Evolutionary conservation across 2,113 vertebrate species (phyloP), one percentile per base, ranked within the genome.

Genomic region (Macroglossus sobrinus): DNA sequence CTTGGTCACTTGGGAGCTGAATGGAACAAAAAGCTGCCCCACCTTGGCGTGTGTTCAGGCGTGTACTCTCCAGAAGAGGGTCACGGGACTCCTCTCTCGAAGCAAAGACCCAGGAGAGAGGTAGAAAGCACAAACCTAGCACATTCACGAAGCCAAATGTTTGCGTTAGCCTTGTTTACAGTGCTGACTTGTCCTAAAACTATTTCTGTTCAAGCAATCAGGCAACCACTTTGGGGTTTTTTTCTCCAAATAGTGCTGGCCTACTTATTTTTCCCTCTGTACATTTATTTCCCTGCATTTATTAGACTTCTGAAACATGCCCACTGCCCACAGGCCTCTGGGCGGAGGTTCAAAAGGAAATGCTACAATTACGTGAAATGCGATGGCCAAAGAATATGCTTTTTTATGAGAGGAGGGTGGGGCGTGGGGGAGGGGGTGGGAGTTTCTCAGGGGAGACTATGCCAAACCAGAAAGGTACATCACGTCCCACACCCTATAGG

Each of bases 331-430:
- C 64, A 96, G 89, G 45, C 63, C 79, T 89, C 91, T 63, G 63
- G 95, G 97, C 84, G 76, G 18, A 64, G 50, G 26, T 87, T 95
- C 97, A 97, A 97, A 96, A 89, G 11, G 64, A 96, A 97, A 97
- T 78, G 69, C 82, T 82, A 55, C 86, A 95, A 93, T 97, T 92
- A 93, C 68, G 61, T 84, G 69, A 97, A 93, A 87, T 24, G 38
- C 63, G 86, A 69, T 55, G 26, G 69, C 64, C 75, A 95, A 93
- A 61, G 69, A 68, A 79, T 47, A 50, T 71, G 85, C 92, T 85
- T 95, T 89, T 71, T 55, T 33, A n/a, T 53, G 40, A 68, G 38
- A 89, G 57, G 88, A 79, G 86, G 38, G 69, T 63, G 57, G n/a
- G 30, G 30, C 4, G 50, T 50, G 15, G 38, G 13, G 38, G 11